These are phyloP conservation scores for Octodonta nipae DNA, from an alignment of 2,888 invertebrate genomes.

Conservation along the genomic window DNA sequence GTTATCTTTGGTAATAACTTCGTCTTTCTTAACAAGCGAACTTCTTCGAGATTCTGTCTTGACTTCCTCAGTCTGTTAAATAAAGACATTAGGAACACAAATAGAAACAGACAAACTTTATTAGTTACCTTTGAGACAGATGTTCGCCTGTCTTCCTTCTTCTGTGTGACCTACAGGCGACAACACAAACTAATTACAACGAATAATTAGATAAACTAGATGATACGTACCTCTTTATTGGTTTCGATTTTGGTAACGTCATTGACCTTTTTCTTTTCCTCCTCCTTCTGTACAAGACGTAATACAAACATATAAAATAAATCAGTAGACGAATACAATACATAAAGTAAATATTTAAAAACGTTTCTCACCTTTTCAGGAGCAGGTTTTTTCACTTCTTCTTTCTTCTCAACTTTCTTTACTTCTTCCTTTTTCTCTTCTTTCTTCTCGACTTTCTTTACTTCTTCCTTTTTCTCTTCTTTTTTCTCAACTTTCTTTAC, in stretches of 20 bases:
- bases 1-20: slow-evolving; percentile 32
- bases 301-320: slow-evolving; percentile 1
- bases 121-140: slow-evolving; percentile 28
- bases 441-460: slow-evolving; percentile 29
- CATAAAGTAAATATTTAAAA: too few species aligned
- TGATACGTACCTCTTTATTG: slow-evolving; percentile 26
- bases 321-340: too few species aligned
- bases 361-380: too few species aligned
- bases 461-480: slow-evolving; percentile 27
- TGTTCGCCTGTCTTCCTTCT: slow-evolving; percentile 41
- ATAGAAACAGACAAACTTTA: slow-evolving; percentile 3
- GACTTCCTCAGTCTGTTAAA: slow-evolving; percentile 27
- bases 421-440: slow-evolving; percentile 22
- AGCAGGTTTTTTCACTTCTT: too few species aligned
- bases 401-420: slow-evolving; percentile 18
- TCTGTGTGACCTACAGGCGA: slow-evolving; percentile 35
- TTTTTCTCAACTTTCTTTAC: slow-evolving; percentile 22
- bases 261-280: slow-evolving; percentile 30
- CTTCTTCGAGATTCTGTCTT: slow-evolving; percentile 33
- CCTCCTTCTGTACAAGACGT: slow-evolving; percentile 19
- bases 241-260: slow-evolving; percentile 28
- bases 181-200: slow-evolving; percentile 15
- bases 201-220: slow-evolving; percentile 6
- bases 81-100: not conserved
- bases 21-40: slow-evolving; percentile 31